Evolutionary conservation across 1,140 invertebrate genomes (phyloP).

Genomic region (Pantala flavescens): DNA sequence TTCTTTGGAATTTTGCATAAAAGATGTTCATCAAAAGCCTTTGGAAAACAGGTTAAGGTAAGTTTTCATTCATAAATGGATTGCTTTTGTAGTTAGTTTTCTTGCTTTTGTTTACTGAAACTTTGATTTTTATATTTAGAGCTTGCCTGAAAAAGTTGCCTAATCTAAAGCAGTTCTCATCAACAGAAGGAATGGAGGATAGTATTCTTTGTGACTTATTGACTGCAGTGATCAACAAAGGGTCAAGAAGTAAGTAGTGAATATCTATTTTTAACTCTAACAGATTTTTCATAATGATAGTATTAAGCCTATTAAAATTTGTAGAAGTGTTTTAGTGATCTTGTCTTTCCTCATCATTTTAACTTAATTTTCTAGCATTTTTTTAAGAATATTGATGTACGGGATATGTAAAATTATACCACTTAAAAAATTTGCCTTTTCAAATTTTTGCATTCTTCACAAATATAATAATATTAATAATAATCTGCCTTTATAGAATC

Average conservation of each 20-base stretch:
- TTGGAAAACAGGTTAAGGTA: constrained; percentile 46
- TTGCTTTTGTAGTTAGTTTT: background rate
- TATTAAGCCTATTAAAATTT: too few species aligned
- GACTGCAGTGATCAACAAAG: constrained; percentile 27
- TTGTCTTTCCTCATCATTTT: too few species aligned
- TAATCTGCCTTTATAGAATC: too few species aligned
- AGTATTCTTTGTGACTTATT: constrained; percentile 40
- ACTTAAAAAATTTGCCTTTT: too few species aligned
- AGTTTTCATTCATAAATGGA: constrained; percentile 1
- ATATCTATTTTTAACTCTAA: too few species aligned
- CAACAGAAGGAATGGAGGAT: constrained; percentile 43
- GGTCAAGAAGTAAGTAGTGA: constrained; percentile 12
- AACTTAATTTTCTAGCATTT: too few species aligned
- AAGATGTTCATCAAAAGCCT: constrained; percentile 53
- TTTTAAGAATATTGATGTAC: too few species aligned
- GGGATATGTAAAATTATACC: too few species aligned
- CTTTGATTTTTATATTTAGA: constrained; percentile 8
- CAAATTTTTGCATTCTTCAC: too few species aligned
- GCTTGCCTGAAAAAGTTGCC: constrained; percentile 49
- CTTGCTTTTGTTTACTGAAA: background rate
- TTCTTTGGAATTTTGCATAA: constrained; percentile 53
- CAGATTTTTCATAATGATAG: too few species aligned
- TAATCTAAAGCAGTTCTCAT: constrained; percentile 47
- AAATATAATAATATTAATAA: too few species aligned
- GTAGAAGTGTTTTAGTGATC: too few species aligned